Conservation (phyloP, 92 coral and sea anemone genomes). For the Porites rus region DNA sequence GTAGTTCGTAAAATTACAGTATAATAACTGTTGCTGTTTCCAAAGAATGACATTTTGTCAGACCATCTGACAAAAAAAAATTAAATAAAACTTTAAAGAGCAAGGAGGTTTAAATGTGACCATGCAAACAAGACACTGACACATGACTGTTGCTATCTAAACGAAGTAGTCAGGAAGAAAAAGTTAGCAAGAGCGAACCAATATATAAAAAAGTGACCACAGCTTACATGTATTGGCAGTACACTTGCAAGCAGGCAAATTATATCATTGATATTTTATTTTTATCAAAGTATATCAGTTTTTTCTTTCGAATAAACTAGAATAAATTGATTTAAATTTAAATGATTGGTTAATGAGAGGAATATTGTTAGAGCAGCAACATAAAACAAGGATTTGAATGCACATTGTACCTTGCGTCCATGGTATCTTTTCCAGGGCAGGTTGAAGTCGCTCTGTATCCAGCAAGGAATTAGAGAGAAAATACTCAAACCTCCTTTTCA, state of each 20-base stretch:
- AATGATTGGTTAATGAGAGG: not conserved
- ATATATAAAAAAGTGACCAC: not conserved
- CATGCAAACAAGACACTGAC: slow-evolving; percentile 6
- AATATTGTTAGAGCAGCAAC: not conserved
- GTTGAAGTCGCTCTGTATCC: slow-evolving; percentile 33
- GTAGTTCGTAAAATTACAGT: not conserved
- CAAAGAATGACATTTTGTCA: not conserved
- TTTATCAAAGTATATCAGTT: slow-evolving; percentile 2
- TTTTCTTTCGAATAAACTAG: slow-evolving; percentile 2
- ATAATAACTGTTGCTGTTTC: not conserved
- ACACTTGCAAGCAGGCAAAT: slow-evolving; percentile 9
- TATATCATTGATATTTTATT: slow-evolving; percentile 5
- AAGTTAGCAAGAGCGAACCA: slow-evolving; percentile 1
- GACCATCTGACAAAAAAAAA: not conserved
- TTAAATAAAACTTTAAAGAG: slow-evolving; percentile 1
- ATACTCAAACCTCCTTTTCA: slow-evolving; percentile 31
- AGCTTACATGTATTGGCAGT: not conserved
- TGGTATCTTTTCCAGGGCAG: slow-evolving; percentile 28
- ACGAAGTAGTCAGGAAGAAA: slow-evolving; percentile 6
- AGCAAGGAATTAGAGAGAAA: slow-evolving; percentile 27
- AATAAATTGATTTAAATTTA: slow-evolving; percentile 6
- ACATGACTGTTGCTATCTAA: slow-evolving; percentile 8
- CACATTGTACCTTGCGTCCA: slow-evolving; percentile 34
- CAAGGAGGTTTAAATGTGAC: slow-evolving; percentile 7
- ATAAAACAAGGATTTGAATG: too few species aligned